Evolutionary conservation across 2,113 vertebrate species (phyloP), one percentile per base, ranked within the genome.

Genomic region (Hypomesus transpacificus): DNA sequence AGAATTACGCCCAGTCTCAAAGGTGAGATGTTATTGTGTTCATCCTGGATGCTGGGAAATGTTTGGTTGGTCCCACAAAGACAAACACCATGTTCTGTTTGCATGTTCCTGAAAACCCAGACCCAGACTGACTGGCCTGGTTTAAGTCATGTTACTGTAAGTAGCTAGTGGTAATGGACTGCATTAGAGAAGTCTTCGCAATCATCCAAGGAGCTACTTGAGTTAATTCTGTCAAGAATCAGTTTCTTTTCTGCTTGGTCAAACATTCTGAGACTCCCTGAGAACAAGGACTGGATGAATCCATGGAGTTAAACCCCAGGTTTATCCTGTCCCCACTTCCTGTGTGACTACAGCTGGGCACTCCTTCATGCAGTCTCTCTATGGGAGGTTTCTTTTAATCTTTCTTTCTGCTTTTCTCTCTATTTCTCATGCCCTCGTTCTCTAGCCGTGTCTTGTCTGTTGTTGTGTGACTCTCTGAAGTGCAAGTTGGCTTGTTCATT

Each of bases 221-320:
- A 73, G 20, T 18, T 5, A 7, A 67, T 18, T 67, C 14, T 34
- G 31, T 34, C 31, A 34, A 34, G 31, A 7, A 50, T 20, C 22
- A 39, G 26, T 51, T 67, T 14, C 46, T 39, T 81, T 84, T 85
- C 75, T 85, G 81, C 80, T 89, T 87, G 78, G 65, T 81, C 77
- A 84, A 89, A 80, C 78, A 79, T 74, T 80, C 66, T 56, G 64
- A 77, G 59, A 70, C 81, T 77, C 75, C 17, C 60, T 62, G 58
- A 78, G 71, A 85, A 68, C 11, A 56, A 56, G 53, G 53, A 65
- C 16, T 66, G 59, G 65, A 68, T 72, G 61, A 16, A 9, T 59
- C n/a, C n/a, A 59, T 0, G n/a, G 53, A n/a, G 53, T n/a, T n/a
- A 59, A 22, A 21, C 20, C 21, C n/a, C 11, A 21, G 11, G 17